Base-by-base conservation (phyloP, 2,113 vertebrate genomes). In the Antigone vipio region DNA sequence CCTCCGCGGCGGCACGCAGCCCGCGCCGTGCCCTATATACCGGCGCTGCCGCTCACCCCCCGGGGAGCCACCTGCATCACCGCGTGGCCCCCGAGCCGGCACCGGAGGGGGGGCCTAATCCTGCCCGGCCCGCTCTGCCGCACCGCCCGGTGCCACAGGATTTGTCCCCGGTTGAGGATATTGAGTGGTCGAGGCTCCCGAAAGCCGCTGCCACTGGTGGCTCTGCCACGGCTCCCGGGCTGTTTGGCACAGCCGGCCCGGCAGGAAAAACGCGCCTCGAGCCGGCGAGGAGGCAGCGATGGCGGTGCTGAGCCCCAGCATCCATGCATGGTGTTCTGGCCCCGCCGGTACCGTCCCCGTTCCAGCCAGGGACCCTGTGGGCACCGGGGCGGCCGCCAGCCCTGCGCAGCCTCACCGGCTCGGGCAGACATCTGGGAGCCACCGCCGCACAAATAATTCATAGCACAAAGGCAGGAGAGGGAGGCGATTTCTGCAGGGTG, bases 311-410 rank as follows among this genome's bases (percentile, higher is more conserved):
- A 82, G 68, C 44, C 62, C 60, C 8, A 2, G 50, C 32, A 47
- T 16, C 14, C 5, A 1, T 16, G 9, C 4, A 2, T 1, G 23
- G 16, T 21, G 82, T n/a, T 4, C 32, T 0, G 53, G 50, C 18
- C 52, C 26, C 26, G 3, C 52, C 26, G 52, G 52, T 53, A 3
- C 21, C 4, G 68, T 7, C 20, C 38, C n/a, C 71, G 4, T 6
- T n/a, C 76, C 7, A 0, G 9, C 0, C 2, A 4, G 35, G 59
- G 34, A 13, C 45, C 3, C 52, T 1, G 3, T 0, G 53, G 72
- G 66, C 62, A 9, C 6, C 1, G 12, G 34, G 55, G 53, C 0
- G 17, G 66, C 60, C 5, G 2, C n/a, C 4, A 15, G 73, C 40
- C 9, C 1, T 0, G 5, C 38, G 5, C 30, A n/a, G 82, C 85